Evolutionary conservation across 2,888 invertebrate genomes (phyloP).

Genomic region (Perizoma flavofasciatum): DNA sequence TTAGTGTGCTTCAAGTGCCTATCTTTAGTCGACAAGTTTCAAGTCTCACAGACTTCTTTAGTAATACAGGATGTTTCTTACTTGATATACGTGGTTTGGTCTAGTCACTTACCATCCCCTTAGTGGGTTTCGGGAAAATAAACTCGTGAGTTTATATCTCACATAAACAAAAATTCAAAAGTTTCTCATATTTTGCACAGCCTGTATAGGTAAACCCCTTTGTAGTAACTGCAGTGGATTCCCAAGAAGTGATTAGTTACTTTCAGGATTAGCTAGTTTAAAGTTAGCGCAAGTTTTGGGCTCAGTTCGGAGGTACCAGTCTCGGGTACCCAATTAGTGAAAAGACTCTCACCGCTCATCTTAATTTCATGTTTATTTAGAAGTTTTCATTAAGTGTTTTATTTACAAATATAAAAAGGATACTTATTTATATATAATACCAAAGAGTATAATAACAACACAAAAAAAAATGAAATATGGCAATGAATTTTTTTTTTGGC

Average conservation of each 20-base stretch:
- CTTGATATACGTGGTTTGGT: too few relatives aligned
- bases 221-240: slow-evolving; percentile 26
- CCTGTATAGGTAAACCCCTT: slow-evolving; percentile 10
- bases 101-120: too few relatives aligned
- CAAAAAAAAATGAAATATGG: too few relatives aligned
- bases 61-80: slow-evolving; percentile 17
- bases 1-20: slow-evolving; percentile 15
- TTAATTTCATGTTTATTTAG: slow-evolving; percentile 19
- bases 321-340: slow-evolving; percentile 24
- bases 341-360: slow-evolving; percentile 15
- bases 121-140: too few relatives aligned
- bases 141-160: too few relatives aligned
- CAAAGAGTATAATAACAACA: too few relatives aligned
- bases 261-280: slow-evolving; percentile 31
- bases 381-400: slow-evolving; percentile 4
- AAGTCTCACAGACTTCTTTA: slow-evolving; percentile 16
- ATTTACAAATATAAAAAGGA: neutral
- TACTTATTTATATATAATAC: too few relatives aligned
- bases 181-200: neutral
- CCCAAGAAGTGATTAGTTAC: slow-evolving; percentile 33
- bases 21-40: slow-evolving; percentile 15
- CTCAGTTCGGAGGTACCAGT: slow-evolving; percentile 23
- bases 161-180: too few relatives aligned
- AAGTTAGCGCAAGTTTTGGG: slow-evolving; percentile 25
- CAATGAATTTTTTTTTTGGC: too few relatives aligned